phyloP scores from a whole-genome alignment of 1,140 invertebrate species.

The Neuroterus valhalla region DNA sequence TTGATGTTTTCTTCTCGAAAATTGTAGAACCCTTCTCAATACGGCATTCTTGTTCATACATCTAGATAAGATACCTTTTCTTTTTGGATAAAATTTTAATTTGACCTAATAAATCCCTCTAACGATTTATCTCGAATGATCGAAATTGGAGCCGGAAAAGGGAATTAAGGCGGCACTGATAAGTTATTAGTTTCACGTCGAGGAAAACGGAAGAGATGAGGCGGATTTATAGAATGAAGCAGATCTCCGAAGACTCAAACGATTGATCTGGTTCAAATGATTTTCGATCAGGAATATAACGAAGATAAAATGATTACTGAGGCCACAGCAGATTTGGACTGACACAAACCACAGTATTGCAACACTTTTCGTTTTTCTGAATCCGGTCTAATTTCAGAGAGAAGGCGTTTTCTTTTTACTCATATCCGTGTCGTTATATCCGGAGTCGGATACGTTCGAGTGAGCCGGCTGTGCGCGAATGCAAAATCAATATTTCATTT shows the following conservation, averaged over 20 bases:
- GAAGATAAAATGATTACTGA: slow-evolving; percentile 28
- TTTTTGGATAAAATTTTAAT: not conserved
- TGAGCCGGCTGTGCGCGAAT: slow-evolving; percentile 14
- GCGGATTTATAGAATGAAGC: slow-evolving; percentile 17
- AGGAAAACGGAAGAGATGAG: slow-evolving; percentile 18
- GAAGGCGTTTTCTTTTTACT: slow-evolving; percentile 8
- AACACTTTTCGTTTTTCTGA: slow-evolving; percentile 18
- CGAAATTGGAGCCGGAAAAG: not conserved
- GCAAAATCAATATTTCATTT: slow-evolving; percentile 28
- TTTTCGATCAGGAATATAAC: slow-evolving; percentile 30
- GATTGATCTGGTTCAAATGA: slow-evolving; percentile 13
- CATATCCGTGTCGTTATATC: slow-evolving; percentile 21
- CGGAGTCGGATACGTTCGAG: slow-evolving; percentile 17
- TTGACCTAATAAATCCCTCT: not conserved
- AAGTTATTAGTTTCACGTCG: slow-evolving; percentile 13
- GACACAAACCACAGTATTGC: slow-evolving; percentile 1
- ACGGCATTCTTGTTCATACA: not conserved
- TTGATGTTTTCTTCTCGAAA: too few species aligned
- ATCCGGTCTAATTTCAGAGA: slow-evolving; percentile 20
- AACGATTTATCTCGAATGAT: not conserved
- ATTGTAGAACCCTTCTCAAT: too few species aligned
- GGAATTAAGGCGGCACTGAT: slow-evolving; percentile 1
- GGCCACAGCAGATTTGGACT: slow-evolving; percentile 13
- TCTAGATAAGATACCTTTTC: not conserved
- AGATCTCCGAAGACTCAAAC: slow-evolving; percentile 23